These are phyloP conservation scores for Argentina silus DNA, from an alignment of 2,797 vertebrate species.

Conservation along the genomic window DNA sequence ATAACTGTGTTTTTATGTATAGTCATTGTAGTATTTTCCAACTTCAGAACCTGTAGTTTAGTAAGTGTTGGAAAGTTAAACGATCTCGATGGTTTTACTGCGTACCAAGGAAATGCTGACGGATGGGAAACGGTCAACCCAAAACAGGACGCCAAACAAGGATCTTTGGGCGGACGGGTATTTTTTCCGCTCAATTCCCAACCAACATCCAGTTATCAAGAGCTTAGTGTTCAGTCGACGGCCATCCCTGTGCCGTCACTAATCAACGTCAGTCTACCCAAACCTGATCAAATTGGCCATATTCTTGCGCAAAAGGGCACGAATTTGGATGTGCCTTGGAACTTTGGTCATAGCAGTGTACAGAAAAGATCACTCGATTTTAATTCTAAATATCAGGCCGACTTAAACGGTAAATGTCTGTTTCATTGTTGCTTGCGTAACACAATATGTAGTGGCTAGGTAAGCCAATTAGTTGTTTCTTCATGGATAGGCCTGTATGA, in stretches of 20 bases:
- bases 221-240: not conserved
- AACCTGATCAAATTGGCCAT: not conserved
- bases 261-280: not conserved
- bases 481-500: no score
- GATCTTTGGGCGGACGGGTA: not conserved
- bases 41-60: conserved; percentile 28
- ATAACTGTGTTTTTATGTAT: conserved; percentile 43
- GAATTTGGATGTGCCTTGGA: conserved; percentile 27
- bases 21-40: conserved; percentile 13
- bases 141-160: not conserved
- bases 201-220: not conserved
- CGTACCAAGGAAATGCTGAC: not conserved
- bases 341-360: conserved; percentile 18
- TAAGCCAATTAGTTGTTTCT: not conserved
- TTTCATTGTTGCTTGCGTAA: not conserved
- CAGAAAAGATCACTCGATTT: not conserved
- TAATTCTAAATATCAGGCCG: conserved; percentile 50
- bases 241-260: not conserved
- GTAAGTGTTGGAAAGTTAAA: conserved; percentile 32
- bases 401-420: conserved; percentile 56
- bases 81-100: not conserved
- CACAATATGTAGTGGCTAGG: no score
- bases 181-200: not conserved
- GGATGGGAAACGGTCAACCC: not conserved
- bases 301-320: not conserved